Evolutionary conservation across 2,888 invertebrate species (phyloP).

Genomic region (Phymatocera aterrima): DNA sequence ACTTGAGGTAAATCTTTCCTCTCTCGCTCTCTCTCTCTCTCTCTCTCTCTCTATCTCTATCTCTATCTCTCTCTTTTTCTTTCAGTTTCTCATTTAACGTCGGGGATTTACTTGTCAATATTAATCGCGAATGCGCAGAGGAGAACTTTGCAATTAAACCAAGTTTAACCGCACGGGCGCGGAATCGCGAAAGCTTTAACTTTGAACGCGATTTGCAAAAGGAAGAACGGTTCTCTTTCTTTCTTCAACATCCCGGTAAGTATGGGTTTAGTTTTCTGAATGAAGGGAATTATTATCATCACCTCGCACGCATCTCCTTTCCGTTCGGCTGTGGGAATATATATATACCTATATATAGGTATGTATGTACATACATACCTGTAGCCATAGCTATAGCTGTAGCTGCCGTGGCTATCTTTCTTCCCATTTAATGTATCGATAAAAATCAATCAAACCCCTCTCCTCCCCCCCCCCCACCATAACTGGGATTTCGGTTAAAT

Average conservation of each 20-base stretch:
- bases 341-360: too few relatives aligned
- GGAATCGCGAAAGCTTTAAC: background rate
- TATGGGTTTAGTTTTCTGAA: background rate
- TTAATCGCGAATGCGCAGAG: slow-evolving; percentile 31
- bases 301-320: too few relatives aligned
- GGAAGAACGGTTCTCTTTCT: background rate
- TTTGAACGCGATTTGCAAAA: background rate
- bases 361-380: too few relatives aligned
- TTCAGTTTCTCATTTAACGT: background rate
- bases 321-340: too few relatives aligned
- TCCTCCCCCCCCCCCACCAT: too few relatives aligned
- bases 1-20: slow-evolving; percentile 6
- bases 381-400: background rate
- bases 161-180: slow-evolving; percentile 18
- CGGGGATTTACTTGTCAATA: slow-evolving; percentile 41
- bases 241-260: too few relatives aligned
- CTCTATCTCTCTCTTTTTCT: too few relatives aligned
- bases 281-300: background rate
- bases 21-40: too few relatives aligned
- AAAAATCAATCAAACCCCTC: background rate
- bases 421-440: background rate
- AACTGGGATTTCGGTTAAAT: slow-evolving; percentile 20
- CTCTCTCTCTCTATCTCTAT: too few relatives aligned
- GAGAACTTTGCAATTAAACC: slow-evolving; percentile 22
- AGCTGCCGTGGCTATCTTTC: background rate